phyloP scores from a whole-genome alignment of 2,113 vertebrate genomes.

The Sminthopsis crassicaudata region DNA sequence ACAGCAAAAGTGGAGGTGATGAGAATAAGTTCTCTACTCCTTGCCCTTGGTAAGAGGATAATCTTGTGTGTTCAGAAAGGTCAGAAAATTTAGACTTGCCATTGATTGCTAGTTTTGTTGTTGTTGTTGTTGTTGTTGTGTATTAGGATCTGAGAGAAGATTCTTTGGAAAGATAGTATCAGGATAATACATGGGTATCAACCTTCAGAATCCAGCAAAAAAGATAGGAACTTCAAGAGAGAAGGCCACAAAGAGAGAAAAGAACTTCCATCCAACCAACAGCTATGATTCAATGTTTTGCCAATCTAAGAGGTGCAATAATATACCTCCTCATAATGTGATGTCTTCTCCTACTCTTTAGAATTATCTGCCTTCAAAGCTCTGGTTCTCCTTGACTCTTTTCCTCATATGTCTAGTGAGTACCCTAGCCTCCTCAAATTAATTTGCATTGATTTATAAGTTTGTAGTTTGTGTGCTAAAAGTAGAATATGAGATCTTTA shows the following conservation, averaged over 20 bases:
- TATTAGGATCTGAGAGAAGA: background rate
- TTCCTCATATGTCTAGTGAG: background rate
- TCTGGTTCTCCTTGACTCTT: background rate
- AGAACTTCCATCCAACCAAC: background rate
- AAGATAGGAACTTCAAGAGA: background rate
- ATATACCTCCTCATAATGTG: background rate
- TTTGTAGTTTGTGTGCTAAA: background rate
- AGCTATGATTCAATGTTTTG: background rate
- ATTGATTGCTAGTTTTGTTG: background rate
- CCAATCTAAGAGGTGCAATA: background rate
- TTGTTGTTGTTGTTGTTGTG: background rate
- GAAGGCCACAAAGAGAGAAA: background rate
- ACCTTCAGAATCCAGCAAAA: background rate
- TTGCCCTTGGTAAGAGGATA: background rate
- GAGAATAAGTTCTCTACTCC: background rate
- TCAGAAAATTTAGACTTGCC: background rate
- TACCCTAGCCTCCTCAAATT: background rate
- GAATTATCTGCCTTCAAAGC: background rate
- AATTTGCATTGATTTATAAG: background rate
- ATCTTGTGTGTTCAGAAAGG: background rate
- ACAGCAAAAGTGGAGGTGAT: background rate
- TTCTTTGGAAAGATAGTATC: background rate
- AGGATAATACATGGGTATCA: background rate
- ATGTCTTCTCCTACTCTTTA: background rate
- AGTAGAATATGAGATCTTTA: background rate